Evolutionary conservation across 2,888 invertebrate species (phyloP), one percentile per base, ranked within the genome.

Genomic region (Synergus laeviventris): DNA sequence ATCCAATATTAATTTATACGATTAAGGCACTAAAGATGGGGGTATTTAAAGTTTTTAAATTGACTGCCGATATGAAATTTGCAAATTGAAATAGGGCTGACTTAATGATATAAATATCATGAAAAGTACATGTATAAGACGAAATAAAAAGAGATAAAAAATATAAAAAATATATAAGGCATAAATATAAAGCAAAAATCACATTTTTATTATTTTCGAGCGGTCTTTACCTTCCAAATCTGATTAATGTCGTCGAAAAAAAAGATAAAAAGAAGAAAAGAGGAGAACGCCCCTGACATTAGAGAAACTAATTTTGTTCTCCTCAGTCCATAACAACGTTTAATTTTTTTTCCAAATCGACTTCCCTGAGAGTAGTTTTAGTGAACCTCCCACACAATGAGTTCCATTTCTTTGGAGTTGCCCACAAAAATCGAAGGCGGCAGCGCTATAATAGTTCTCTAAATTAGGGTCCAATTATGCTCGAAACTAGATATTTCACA

Each of bases 281-380:
- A 18, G 36, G 9, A 11, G 38, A n/a, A 62, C 31, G 62, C 62
- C 62, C 62, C 62, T 62, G n/a, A 38, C 38, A 59, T 59, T 59
- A 62, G 62, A 38, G 62, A 62, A 62, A 62, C 62, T 62, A 62
- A 38, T 62, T 62, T 62, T n/a, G 18, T 62, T 62, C 56, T 56
- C 11, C 62, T 38, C 62, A 62, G n/a, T 18, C 62, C 38, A 36
- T n/a, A 62, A 61, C 2, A 36, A 61, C n/a, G 62, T 18, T 62
- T 38, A 12, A n/a, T n/a, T 62, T 11, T 38, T 38, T 62, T 62
- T 62, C 61, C 31, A 62, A 62, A 62, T 38, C 36, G 21, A 59
- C 36, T 61, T n/a, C 16, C 36, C 3, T 31, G 62, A n/a, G 38
- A 24, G 59, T 16, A n/a, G 36, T 38, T 62, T 56, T 62, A 18